Evolutionary conservation across 2,113 vertebrate genomes (phyloP), one percentile per base, ranked within the genome.

Genomic region (Heptranchias perlo): DNA sequence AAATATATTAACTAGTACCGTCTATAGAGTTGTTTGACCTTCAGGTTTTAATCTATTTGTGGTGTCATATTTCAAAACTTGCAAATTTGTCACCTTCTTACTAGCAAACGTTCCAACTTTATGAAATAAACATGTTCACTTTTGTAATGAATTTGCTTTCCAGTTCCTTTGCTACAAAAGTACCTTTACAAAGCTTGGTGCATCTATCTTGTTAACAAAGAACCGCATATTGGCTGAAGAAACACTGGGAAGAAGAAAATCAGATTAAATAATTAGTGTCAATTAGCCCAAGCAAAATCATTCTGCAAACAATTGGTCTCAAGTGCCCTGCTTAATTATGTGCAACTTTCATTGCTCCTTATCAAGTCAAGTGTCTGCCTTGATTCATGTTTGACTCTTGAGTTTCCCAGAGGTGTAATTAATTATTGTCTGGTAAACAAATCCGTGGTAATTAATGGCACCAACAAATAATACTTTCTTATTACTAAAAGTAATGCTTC

Each of bases 261-360:
- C 98, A 98, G 99, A 99, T 99, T 99, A 99, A 99, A 99, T 98
- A 99, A 99, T 99, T 99, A 99, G 98, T 99, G 98, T 99, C 99
- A 99, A 99, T 99, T 99, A 99, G 98, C 99, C 97, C 98, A 97
- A 97, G 98, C 98, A 98, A 99, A 99, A 99, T 99, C 98, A 98
- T 98, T 99, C 98, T 97, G 97, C 98, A 99, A 99, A 99, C 98
- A 99, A 99, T 99, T 99, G 98, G 98, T 99, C 99, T 99, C 99
- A 97, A 98, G 99, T 98, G 99, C 98, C 98, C 97, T 97, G 98
- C 98, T 99, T 99, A 99, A 99, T 99, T 99, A 99, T 97, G 97
- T 98, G 98, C 98, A 98, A 99, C 98, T 99, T 99, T 98, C 98
- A 98, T 97, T 2, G 97, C 98, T 98, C 98, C 99, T 99, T 99